Base-by-base conservation (phyloP, 2,113 vertebrate species). In the Callopanchax toddi region DNA sequence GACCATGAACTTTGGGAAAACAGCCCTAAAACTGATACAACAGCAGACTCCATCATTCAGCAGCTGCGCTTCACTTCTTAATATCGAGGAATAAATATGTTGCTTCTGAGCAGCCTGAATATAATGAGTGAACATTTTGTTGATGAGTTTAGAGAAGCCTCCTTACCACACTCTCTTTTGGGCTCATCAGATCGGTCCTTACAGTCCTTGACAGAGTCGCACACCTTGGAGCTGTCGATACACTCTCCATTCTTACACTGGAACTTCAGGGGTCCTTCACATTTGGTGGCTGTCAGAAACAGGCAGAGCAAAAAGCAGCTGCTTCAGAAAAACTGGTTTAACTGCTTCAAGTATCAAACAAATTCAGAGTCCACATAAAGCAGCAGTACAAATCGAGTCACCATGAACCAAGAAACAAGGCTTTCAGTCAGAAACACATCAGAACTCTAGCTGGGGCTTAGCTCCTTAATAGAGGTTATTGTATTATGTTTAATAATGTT, bases 181-280 rank as follows among this genome's bases (percentile, higher is more conserved):
- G 95, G 96, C 86, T 99, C 97, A 79, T 99, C 97, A 10, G 97
- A 99, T 86, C 95, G 93, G 89, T 99, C 97, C 85, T 93, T 94
- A 93, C 97, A 99, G 94, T 99, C 96, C 79, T 91, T 96, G 73
- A 93, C 90, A 21, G 93, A 92, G 85, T 99, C 95, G 61, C 97
- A 99, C 87, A 99, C 96, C 90, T 94, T 96, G 84, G 91, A 86
- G 90, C 92, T 91, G 79, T 98, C 95, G 64, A 99, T 96, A 83
- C 97, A 99, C 90, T 98, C 96, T 57, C 96, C 97, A 71, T 94
- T 99, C 86, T 93, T 95, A 87, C 97, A 99, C 86, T 95, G 94
- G 88, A 99, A 99, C 90, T 95, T 97, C 86, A 91, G 90, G 54
- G 95, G 94, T 50, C 94, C 94, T 85, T 96, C 94, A 75, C 97